Percentiles rank a stretch among this genome's conserved stretches.
Conservation (phyloP, 2,797 vertebrate genomes). For the Adrianichthys oophorus region DNA sequence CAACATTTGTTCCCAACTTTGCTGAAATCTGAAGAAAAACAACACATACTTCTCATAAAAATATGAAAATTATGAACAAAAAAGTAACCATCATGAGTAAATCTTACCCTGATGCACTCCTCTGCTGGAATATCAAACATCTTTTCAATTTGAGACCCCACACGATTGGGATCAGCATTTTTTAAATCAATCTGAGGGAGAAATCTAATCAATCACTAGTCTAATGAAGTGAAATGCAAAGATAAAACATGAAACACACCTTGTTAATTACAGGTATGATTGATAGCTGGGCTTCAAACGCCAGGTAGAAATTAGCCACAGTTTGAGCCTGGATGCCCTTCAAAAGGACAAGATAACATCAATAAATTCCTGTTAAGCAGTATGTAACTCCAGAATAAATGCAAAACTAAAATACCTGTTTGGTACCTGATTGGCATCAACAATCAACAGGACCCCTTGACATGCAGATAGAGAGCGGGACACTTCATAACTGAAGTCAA, state of each 20-base stretch:
- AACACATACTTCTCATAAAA: neutral
- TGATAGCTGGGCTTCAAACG: conserved; percentile 94
- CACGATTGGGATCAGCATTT: conserved; percentile 91
- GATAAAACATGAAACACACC: conserved; percentile 67
- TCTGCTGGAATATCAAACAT: conserved; percentile 89
- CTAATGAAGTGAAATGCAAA: neutral
- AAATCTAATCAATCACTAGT: neutral
- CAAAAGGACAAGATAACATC: conserved; percentile 12
- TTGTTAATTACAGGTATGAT: conserved; percentile 98
- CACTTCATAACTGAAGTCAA: conserved; percentile 98
- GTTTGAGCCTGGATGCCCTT: conserved; percentile 98
- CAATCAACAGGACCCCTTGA: conserved; percentile 93
- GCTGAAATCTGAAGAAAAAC: conserved; percentile 87
- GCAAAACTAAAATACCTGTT: neutral
- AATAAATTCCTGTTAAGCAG: neutral
- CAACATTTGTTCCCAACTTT: conserved; percentile 92
- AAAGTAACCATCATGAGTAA: neutral
- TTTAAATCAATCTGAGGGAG: conserved; percentile 90
- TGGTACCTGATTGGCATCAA: conserved; percentile 95
- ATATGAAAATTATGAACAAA: neutral
- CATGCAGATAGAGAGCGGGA: conserved; percentile 94
- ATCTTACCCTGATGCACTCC: conserved; percentile 88
- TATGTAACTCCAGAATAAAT: neutral
- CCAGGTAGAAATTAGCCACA: conserved; percentile 95
- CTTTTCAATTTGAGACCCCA: conserved; percentile 92